These are phyloP conservation scores for Aegotheles bennettii DNA, from an alignment of 2,113 vertebrate species.

Conservation along the genomic window DNA sequence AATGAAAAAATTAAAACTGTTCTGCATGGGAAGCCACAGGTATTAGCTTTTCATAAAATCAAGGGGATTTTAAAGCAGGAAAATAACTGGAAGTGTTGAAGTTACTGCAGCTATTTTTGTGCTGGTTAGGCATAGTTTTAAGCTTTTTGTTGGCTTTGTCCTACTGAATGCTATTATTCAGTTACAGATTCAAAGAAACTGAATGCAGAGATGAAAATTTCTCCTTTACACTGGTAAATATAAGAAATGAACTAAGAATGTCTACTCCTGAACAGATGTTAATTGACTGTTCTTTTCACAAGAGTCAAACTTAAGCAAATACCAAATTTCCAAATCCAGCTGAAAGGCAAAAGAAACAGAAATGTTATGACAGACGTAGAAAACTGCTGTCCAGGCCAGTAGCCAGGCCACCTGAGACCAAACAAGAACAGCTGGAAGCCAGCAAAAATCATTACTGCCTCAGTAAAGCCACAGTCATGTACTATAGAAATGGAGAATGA, in stretches of 20 bases:
- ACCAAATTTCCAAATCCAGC: slow-evolving; percentile 35
- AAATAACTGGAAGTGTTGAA: background rate
- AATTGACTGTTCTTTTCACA: slow-evolving; percentile 23
- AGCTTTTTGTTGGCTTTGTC: background rate
- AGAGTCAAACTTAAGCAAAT: slow-evolving; percentile 2
- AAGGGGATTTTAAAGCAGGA: background rate
- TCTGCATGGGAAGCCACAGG: background rate
- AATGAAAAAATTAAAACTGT: background rate
- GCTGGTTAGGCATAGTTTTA: background rate
- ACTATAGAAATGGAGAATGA: background rate
- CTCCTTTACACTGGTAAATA: background rate
- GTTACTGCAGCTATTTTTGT: background rate
- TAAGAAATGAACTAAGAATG: background rate
- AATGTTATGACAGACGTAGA: slow-evolving; percentile 42
- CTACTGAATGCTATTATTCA: background rate
- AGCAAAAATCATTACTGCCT: slow-evolving; percentile 44
- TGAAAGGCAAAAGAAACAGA: slow-evolving; percentile 53
- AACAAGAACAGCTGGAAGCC: slow-evolving; percentile 52
- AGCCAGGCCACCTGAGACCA: slow-evolving; percentile 62
- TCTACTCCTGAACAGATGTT: background rate
- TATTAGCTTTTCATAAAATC: background rate
- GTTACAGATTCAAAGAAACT: background rate
- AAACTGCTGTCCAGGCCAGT: slow-evolving; percentile 53
- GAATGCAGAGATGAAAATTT: background rate
- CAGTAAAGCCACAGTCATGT: background rate